Evolutionary conservation across 2,113 vertebrate species (phyloP).

Genomic region (Solea solea): DNA sequence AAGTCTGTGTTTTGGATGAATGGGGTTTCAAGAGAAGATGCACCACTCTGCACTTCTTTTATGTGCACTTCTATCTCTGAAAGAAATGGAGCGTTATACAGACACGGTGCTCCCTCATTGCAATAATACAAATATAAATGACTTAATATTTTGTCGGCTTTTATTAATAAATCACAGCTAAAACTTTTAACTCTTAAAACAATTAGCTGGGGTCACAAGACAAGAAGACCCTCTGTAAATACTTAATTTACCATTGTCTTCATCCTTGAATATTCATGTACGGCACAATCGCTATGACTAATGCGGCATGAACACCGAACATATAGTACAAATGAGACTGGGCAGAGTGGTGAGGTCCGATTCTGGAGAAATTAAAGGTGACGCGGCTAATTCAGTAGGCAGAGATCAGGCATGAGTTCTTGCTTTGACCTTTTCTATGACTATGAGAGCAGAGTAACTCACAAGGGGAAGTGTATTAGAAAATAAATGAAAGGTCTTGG

Average conservation of each 20-base stretch:
- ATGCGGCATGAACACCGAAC: constrained; percentile 26
- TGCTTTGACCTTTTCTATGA: constrained; percentile 92
- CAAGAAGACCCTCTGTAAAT: not conserved
- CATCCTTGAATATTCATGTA: constrained; percentile 34
- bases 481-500: constrained; percentile 93
- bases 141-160: constrained; percentile 22
- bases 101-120: constrained; percentile 6
- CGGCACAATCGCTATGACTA: constrained; percentile 5
- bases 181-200: not conserved
- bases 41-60: constrained; percentile 38
- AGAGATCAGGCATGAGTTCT: constrained; percentile 81
- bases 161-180: not conserved
- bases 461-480: constrained; percentile 89
- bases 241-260: constrained; percentile 12
- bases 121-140: not conserved
- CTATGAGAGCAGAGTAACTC: constrained; percentile 86
- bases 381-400: constrained; percentile 75
- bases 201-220: not conserved
- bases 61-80: constrained; percentile 24
- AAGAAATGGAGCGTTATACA: constrained; percentile 12
- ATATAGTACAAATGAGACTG: constrained; percentile 28
- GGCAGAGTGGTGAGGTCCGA: constrained; percentile 22
- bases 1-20: constrained; percentile 62
- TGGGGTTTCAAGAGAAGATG: constrained; percentile 40
- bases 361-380: constrained; percentile 68